These are phyloP conservation scores for Schizopygopsis pylzovi DNA, from an alignment of 2,797 vertebrate genomes.

Conservation along the genomic window DNA sequence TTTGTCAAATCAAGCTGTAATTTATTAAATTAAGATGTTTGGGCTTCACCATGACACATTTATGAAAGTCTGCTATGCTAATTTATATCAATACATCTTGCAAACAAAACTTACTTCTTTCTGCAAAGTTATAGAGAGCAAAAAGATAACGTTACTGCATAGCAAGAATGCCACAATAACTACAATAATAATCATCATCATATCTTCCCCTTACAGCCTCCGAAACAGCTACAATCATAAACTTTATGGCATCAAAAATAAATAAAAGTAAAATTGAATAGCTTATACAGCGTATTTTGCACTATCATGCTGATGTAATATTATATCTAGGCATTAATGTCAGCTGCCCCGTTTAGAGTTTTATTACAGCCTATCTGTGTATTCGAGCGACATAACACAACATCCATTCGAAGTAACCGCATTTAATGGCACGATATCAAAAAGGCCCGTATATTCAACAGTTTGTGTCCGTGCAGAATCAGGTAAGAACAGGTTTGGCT, in stretches of 20 bases:
- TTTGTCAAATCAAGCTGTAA: not conserved
- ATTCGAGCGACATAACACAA: not conserved
- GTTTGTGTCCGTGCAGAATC: conserved; percentile 26
- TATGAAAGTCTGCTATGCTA: not conserved
- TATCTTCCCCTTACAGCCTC: not conserved
- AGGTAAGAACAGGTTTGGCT: conserved; percentile 47
- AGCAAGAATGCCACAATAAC: not conserved
- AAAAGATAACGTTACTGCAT: not conserved
- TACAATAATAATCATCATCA: not conserved
- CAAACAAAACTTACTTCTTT: not conserved
- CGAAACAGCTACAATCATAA: not conserved
- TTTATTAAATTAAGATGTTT: not conserved
- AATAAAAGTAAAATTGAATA: not conserved
- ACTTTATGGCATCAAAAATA: not conserved
- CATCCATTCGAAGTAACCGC: not conserved
- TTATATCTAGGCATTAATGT: not conserved
- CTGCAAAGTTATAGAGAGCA: not conserved
- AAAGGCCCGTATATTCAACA: conserved; percentile 10
- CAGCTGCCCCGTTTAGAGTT: not conserved
- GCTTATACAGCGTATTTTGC: not conserved
- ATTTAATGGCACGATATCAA: not conserved
- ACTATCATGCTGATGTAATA: conserved; percentile 6
- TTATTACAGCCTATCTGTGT: not conserved
- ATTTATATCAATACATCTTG: not conserved
- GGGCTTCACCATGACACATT: not conserved